Evolutionary conservation across 2,888 invertebrate genomes (phyloP), one percentile per base, ranked within the genome.

Genomic region (Drosophila fulvimacula): DNA sequence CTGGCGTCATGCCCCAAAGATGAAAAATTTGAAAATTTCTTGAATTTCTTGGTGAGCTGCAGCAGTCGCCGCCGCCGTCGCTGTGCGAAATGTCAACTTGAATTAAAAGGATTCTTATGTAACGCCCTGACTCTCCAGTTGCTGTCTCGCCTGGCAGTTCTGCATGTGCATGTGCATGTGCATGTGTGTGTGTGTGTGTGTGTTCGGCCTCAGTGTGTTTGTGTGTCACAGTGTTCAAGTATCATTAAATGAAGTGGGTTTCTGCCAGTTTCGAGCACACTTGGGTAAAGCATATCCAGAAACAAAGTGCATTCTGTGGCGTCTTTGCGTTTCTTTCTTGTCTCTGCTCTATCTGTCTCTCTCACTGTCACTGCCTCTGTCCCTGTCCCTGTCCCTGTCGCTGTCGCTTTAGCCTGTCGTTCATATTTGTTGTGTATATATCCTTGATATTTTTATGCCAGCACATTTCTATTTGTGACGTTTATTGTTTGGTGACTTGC

Each of bases 221-320:
- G 87, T 90, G 84, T 86, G 86, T 89, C 90, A 86, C 85, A 85
- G 82, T 87, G 90, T 88, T 91, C 88, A 90, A 91, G 91, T 91
- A 89, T 91, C 91, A 91, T 91, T 91, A 91, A 91, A 91, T 90
- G 91, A 91, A 91, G 91, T 91, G 91, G 91, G 90, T 91, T 91
- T 89, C 91, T 88, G 89, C 77, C 88, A 84, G 91, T 90, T 82
- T 83, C 86, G 91, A 91, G 89, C 82, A 90, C 91, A 82, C 91
- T 91, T 85, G 90, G 82, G 91, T 84, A 90, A 90, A 90, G 91
- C 91, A 91, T 82, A 88, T 91, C 91, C 89, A 89, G 89, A 89
- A 91, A 91, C 91, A 91, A 91, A 91, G 91, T 91, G 91, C 89
- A 90, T 86, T 86, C 90, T 83, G 90, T 89, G 86, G 86, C 86